Evolutionary conservation across 2,113 vertebrate species (phyloP).

Genomic region (Sturnus vulgaris): DNA sequence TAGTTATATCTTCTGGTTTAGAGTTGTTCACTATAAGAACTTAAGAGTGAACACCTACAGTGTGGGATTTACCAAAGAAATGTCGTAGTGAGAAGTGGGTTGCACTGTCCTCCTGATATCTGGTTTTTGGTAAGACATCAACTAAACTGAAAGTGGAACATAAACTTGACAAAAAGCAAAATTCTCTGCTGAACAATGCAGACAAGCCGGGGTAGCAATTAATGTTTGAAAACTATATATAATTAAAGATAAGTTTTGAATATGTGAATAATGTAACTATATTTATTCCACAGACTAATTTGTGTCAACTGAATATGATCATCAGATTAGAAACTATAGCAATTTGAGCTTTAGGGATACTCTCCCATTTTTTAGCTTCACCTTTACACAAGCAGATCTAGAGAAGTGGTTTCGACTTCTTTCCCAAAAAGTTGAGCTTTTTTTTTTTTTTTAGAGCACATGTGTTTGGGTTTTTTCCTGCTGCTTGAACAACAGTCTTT

Average conservation of each 20-base stretch:
- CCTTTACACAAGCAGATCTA: background rate
- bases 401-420: background rate
- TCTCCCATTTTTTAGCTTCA: background rate
- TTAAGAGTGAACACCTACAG: background rate
- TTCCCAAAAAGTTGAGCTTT: background rate
- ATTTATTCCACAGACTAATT: background rate
- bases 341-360: background rate
- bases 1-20: background rate
- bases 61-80: slow-evolving; percentile 76
- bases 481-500: background rate
- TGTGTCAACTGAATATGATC: background rate
- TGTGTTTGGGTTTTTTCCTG: background rate
- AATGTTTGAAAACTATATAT: slow-evolving; percentile 63
- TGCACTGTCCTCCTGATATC: slow-evolving; percentile 60
- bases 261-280: background rate
- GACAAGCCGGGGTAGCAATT: slow-evolving; percentile 62
- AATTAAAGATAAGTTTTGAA: slow-evolving; percentile 61
- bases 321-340: background rate
- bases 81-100: slow-evolving; percentile 66
- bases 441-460: background rate
- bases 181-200: slow-evolving; percentile 72
- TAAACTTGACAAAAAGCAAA: slow-evolving; percentile 72
- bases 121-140: slow-evolving; percentile 72
- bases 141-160: slow-evolving; percentile 72
- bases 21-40: slow-evolving; percentile 69